Evolutionary conservation across 1,140 invertebrate species (phyloP).

Genomic region (Cydia amplana): DNA sequence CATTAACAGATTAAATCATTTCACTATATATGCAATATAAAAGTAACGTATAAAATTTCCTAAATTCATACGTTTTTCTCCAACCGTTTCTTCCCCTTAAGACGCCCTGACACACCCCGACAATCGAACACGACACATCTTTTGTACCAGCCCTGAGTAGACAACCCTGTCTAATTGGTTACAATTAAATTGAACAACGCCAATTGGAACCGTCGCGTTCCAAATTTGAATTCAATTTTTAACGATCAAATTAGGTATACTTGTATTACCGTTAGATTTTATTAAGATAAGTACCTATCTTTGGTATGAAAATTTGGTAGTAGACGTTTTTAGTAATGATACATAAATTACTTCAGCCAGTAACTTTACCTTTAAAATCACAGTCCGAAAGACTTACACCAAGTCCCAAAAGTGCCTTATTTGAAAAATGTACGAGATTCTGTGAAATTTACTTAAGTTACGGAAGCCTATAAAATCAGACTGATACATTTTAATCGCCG

Average conservation of each 20-base stretch:
- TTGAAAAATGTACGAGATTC: background rate
- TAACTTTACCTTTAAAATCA: too few relatives aligned
- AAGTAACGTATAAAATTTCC: too few relatives aligned
- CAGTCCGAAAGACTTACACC: too few relatives aligned
- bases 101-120: constrained; percentile 17
- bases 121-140: background rate
- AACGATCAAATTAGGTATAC: background rate
- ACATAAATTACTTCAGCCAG: too few relatives aligned
- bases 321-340: too few relatives aligned
- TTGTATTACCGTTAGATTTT: background rate
- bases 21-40: too few relatives aligned
- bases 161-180: constrained; percentile 30
- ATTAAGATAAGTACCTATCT: too few relatives aligned
- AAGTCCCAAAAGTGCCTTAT: too few relatives aligned
- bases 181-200: constrained; percentile 31
- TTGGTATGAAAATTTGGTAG: too few relatives aligned
- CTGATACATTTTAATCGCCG: too few relatives aligned
- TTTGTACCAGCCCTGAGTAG: constrained; percentile 24
- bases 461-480: too few relatives aligned
- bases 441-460: background rate
- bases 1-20: too few relatives aligned
- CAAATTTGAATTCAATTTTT: constrained; percentile 12
- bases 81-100: constrained; percentile 16
- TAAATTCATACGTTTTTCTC: constrained; percentile 8
- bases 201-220: constrained; percentile 20